These are phyloP conservation scores for Drosophila lutescens DNA, from an alignment of 2,888 invertebrate genomes.

Conservation along the genomic window DNA sequence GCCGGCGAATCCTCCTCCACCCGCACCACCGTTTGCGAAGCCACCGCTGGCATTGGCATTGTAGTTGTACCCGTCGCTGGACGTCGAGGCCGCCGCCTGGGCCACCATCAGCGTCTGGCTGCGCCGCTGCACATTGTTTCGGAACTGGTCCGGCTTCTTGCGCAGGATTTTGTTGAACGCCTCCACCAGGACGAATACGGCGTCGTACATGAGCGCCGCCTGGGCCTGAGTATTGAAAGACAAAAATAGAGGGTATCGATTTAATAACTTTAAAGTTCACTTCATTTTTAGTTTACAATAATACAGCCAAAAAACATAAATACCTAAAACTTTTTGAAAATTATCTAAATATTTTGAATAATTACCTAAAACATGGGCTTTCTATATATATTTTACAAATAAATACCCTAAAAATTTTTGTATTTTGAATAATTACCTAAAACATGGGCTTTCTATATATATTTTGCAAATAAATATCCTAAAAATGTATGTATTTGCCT, in stretches of 20 bases:
- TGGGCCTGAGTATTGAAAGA: constrained; percentile 88
- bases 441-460: too few relatives aligned
- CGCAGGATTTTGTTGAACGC: constrained; percentile 94
- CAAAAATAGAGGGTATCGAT: neutral
- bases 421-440: too few relatives aligned
- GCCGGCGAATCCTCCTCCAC: constrained; percentile 34
- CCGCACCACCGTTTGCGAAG: constrained; percentile 73
- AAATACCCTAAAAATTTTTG: too few relatives aligned
- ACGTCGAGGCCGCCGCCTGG: constrained; percentile 76
- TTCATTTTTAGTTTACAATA: too few relatives aligned
- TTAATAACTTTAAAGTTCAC: neutral
- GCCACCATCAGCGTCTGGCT: constrained; percentile 86
- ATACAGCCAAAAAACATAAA: too few relatives aligned
- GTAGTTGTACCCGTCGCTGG: constrained; percentile 71
- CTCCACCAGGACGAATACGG: constrained; percentile 95
- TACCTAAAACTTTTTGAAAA: too few relatives aligned
- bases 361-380: too few relatives aligned
- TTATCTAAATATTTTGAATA: too few relatives aligned
- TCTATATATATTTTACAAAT: too few relatives aligned
- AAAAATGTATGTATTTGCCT: too few relatives aligned
- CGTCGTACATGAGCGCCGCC: constrained; percentile 98
- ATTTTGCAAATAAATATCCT: too few relatives aligned
- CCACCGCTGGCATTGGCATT: constrained; percentile 80
- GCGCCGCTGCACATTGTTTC: constrained; percentile 88
- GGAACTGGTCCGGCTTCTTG: constrained; percentile 93